phyloP scores from a whole-genome alignment of 2,113 vertebrate species.

The Orthonyx spaldingii region DNA sequence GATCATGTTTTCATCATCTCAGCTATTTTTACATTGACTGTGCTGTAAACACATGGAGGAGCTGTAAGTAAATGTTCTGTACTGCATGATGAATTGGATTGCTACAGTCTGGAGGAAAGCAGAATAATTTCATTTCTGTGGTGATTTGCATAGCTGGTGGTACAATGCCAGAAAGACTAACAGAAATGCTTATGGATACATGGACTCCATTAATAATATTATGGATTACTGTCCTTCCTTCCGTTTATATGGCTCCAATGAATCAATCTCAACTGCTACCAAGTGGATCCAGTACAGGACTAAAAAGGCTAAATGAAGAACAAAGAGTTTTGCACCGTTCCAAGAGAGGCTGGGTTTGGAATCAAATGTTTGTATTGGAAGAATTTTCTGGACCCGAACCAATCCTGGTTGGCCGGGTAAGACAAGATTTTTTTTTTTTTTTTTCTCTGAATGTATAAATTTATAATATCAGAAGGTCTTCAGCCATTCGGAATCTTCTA shows the following conservation, averaged over 20 bases:
- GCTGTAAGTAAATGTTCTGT: slow-evolving; percentile 80
- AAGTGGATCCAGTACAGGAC: slow-evolving; percentile 78
- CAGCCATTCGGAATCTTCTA: background rate
- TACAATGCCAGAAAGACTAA: slow-evolving; percentile 87
- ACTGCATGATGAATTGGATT: slow-evolving; percentile 85
- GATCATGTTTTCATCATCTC: slow-evolving; percentile 70
- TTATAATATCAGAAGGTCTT: background rate
- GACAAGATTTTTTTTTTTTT: slow-evolving; percentile 44
- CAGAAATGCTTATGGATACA: slow-evolving; percentile 86
- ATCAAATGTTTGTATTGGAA: slow-evolving; percentile 99
- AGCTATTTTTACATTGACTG: slow-evolving; percentile 68
- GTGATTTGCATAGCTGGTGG: slow-evolving; percentile 79
- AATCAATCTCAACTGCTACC: slow-evolving; percentile 81
- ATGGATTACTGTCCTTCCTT: slow-evolving; percentile 92
- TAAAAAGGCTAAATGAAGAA: slow-evolving; percentile 82
- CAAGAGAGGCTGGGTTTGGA: slow-evolving; percentile 99
- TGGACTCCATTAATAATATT: slow-evolving; percentile 92
- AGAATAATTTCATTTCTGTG: slow-evolving; percentile 81
- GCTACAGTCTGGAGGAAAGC: slow-evolving; percentile 78
- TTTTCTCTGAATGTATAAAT: background rate
- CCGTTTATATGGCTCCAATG: slow-evolving; percentile 78
- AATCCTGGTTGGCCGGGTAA: slow-evolving; percentile 99
- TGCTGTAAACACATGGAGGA: slow-evolving; percentile 78
- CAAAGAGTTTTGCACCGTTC: slow-evolving; percentile 91
- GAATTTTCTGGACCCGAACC: slow-evolving; percentile 99